phyloP scores from a whole-genome alignment of 2,888 invertebrate genomes.

The Drosophila aldrichi region DNA sequence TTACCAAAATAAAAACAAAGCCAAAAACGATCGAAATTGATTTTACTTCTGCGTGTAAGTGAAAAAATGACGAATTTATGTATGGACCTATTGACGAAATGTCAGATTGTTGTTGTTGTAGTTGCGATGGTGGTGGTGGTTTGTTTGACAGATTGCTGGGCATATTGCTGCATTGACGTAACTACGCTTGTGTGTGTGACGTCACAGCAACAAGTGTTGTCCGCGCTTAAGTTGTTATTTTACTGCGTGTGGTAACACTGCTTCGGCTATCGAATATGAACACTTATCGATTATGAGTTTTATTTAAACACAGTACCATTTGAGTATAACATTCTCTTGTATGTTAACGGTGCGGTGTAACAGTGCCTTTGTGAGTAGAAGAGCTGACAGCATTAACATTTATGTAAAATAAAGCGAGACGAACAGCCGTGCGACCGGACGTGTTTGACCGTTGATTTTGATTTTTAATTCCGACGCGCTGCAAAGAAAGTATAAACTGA shows the following conservation, averaged over 20 bases:
- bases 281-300: constrained; percentile 7
- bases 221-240: constrained; percentile 17
- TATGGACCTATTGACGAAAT: constrained; percentile 80
- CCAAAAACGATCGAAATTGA: background rate
- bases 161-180: constrained; percentile 82
- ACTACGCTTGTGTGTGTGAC: constrained; percentile 61
- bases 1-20: constrained; percentile 3
- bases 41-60: constrained; percentile 20
- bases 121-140: constrained; percentile 66
- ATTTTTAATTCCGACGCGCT: constrained; percentile 70
- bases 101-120: constrained; percentile 66
- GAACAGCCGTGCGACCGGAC: constrained; percentile 65
- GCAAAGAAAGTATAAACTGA: constrained; percentile 20
- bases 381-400: constrained; percentile 41
- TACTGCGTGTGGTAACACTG: constrained; percentile 41
- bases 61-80: constrained; percentile 57
- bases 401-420: constrained; percentile 62
- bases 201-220: constrained; percentile 73
- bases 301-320: background rate
- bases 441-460: constrained; percentile 75
- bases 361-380: constrained; percentile 28
- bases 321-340: constrained; percentile 5
- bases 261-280: constrained; percentile 13
- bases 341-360: constrained; percentile 1
- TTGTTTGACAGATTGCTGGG: constrained; percentile 80